A percentile compares a stretch with the other conserved stretches of the same genome.
Conservation (phyloP, 92 coral and sea anemone genomes). For the Bergia sp. region DNA sequence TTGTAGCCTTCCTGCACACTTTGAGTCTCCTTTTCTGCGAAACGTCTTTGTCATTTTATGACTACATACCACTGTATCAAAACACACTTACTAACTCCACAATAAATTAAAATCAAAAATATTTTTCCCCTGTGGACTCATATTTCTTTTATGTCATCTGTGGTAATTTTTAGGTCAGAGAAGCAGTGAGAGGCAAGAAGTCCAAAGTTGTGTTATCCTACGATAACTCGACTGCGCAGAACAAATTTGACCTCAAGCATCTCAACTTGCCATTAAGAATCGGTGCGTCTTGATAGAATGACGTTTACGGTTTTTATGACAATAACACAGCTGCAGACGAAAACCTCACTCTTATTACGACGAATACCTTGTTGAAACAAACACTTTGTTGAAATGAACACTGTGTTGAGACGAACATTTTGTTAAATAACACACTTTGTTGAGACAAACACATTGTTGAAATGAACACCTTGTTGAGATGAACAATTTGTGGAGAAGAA, state of each 20-base stretch:
- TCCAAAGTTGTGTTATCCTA: neutral
- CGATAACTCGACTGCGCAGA: neutral
- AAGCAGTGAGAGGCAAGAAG: conserved; percentile 4
- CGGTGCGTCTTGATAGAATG: neutral
- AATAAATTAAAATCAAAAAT: too few relatives aligned
- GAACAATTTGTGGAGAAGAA: neutral
- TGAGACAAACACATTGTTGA: neutral
- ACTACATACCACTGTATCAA: neutral
- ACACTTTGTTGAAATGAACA: neutral
- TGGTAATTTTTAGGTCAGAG: conserved; percentile 15
- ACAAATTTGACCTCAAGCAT: neutral
- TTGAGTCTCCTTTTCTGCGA: too few relatives aligned
- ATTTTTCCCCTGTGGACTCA: too few relatives aligned
- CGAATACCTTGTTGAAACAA: neutral
- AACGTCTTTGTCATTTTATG: too few relatives aligned
- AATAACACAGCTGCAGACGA: neutral
- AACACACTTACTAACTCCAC: too few relatives aligned
- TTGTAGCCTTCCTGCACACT: too few relatives aligned
- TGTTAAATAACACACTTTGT: too few relatives aligned
- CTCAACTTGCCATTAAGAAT: neutral
- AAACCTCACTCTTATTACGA: neutral
- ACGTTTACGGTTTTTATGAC: neutral
- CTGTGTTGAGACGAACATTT: neutral
- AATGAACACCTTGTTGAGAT: neutral
- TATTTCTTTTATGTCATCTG: neutral